phyloP scores from a whole-genome alignment of 1,140 invertebrate species.

The Amphibalanus amphitrite region DNA sequence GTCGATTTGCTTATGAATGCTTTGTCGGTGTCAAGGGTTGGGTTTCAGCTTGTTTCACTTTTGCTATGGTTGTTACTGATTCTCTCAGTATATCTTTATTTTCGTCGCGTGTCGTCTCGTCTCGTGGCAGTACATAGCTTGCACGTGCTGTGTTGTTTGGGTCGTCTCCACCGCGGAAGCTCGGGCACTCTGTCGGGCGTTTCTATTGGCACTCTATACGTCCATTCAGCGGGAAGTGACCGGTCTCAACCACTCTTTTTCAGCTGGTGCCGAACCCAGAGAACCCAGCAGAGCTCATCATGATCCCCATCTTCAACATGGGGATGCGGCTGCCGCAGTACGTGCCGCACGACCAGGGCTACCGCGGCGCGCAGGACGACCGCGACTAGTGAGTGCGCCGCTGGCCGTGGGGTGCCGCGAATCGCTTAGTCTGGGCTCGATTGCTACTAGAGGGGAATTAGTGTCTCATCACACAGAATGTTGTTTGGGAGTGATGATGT shows the following conservation, averaged over 20 bases:
- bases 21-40: too few species aligned
- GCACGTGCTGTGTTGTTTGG: background rate
- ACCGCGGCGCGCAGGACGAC: background rate
- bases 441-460: too few species aligned
- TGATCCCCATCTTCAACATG: background rate
- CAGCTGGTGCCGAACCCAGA: background rate
- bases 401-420: too few species aligned
- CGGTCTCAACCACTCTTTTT: background rate
- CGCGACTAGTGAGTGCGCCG: background rate
- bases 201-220: background rate
- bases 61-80: background rate
- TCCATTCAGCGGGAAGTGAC: background rate
- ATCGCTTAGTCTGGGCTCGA: too few species aligned
- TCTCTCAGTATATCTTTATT: background rate
- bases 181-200: background rate
- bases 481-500: too few species aligned
- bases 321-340: background rate
- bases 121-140: background rate
- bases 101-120: background rate
- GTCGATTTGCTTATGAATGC: too few species aligned
- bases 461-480: too few species aligned
- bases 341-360: background rate
- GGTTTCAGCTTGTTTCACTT: too few species aligned
- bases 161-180: background rate
- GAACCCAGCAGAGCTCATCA: background rate